These are phyloP conservation scores for Cotesia vestalis DNA, from an alignment of 1,140 invertebrate species.

Conservation along the genomic window DNA sequence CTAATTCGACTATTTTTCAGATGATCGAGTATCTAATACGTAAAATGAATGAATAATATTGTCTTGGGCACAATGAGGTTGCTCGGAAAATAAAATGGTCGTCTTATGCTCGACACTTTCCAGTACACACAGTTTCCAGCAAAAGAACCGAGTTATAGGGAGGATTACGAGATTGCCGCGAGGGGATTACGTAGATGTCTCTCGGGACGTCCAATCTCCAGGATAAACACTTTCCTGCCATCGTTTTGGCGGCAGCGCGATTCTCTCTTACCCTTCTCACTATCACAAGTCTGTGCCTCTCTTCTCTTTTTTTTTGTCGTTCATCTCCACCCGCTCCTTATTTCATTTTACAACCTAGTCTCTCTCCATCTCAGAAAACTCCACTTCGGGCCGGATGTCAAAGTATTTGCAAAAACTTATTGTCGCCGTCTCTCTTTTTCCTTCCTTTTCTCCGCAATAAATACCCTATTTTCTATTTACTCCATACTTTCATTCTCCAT, in stretches of 20 bases:
- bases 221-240: conserved; percentile 64
- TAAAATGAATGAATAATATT: conserved; percentile 54
- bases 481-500: neutral
- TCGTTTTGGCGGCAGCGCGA: conserved; percentile 22
- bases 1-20: neutral
- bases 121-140: conserved; percentile 25
- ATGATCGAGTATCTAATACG: conserved; percentile 6
- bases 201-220: conserved; percentile 64
- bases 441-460: neutral
- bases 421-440: neutral
- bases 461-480: neutral
- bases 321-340: too few species aligned
- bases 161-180: conserved; percentile 65
- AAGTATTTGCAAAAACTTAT: conserved; percentile 30
- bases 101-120: conserved; percentile 37
- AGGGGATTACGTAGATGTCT: conserved; percentile 64
- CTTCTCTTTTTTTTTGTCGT: neutral
- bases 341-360: too few species aligned
- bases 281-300: neutral
- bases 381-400: neutral
- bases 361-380: neutral
- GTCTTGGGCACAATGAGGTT: conserved; percentile 46
- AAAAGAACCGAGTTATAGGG: conserved; percentile 57
- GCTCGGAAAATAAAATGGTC: conserved; percentile 16
- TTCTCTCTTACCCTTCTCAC: conserved; percentile 10